Conservation (phyloP, 2,888 invertebrate species). For the Boloria euphrosyne region DNA sequence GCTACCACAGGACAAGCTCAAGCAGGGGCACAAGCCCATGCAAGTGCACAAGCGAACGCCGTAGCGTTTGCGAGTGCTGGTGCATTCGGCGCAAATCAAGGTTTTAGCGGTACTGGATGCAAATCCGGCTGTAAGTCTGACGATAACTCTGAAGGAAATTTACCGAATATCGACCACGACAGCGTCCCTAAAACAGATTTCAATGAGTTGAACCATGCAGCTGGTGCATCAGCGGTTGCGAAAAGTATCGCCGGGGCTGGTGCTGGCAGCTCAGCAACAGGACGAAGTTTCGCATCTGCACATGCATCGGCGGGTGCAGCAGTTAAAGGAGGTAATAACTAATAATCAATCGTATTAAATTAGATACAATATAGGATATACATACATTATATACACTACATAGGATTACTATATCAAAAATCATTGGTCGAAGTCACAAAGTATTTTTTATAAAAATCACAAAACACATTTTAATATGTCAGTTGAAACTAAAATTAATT, state of each 20-base stretch:
- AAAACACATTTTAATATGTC: no score
- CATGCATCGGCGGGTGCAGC: conserved; percentile 63
- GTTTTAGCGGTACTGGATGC: conserved; percentile 43
- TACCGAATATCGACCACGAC: conserved; percentile 11
- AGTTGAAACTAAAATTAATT: no score
- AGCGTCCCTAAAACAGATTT: conserved; percentile 10
- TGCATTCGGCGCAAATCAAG: conserved; percentile 36
- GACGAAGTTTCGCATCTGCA: conserved; percentile 61
- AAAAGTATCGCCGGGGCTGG: conserved; percentile 57
- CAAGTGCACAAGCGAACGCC: conserved; percentile 50
- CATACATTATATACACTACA: no score
- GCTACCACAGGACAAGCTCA: conserved; percentile 46
- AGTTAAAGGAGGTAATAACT: conserved; percentile 60
- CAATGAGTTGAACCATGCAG: conserved; percentile 11
- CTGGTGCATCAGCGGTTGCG: conserved; percentile 50
- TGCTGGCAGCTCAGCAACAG: conserved; percentile 43
- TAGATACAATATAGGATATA: no score
- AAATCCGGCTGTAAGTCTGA: conserved; percentile 42
- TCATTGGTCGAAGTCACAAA: no score
- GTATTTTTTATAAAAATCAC: no score
- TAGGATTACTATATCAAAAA: no score
- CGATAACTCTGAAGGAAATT: conserved; percentile 9
- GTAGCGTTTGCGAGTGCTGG: conserved; percentile 41
- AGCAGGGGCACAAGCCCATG: conserved; percentile 47
- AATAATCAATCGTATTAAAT: background rate